Percentiles rank a stretch among this genome's conserved stretches.
Evolutionary conservation across 1,140 invertebrate species (phyloP).

Genomic region (Drosophila albomicans): DNA sequence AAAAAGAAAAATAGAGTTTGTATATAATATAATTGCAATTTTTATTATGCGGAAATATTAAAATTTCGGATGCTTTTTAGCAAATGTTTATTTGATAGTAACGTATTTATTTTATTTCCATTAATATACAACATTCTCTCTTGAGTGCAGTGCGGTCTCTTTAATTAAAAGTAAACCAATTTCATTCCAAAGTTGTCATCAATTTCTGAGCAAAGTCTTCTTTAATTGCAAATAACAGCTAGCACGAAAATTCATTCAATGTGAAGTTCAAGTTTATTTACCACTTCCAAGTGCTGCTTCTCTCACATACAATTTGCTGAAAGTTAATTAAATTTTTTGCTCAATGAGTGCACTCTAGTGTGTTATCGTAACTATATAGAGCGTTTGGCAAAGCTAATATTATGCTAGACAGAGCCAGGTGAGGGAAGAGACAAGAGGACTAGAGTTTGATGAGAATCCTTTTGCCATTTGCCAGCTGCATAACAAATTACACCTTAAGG

Average conservation of each 20-base stretch:
- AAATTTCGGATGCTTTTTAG: no score
- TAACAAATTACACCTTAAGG: constrained; percentile 70
- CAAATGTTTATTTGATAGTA: no score
- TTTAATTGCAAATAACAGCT: neutral
- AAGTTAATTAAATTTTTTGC: constrained; percentile 71
- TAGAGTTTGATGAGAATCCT: constrained; percentile 13
- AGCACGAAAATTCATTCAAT: neutral
- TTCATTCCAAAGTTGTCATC: neutral
- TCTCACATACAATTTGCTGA: constrained; percentile 26
- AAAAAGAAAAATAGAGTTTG: constrained; percentile 6
- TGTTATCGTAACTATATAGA: constrained; percentile 14
- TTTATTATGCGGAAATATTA: no score
- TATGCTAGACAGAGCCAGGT: constrained; percentile 12
- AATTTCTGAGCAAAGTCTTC: neutral
- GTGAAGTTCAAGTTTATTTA: constrained; percentile 26
- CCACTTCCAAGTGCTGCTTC: constrained; percentile 10
- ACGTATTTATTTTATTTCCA: neutral
- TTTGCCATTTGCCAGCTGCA: constrained; percentile 25
- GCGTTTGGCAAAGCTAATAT: constrained; percentile 55
- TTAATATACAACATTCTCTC: neutral
- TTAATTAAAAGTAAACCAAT: neutral
- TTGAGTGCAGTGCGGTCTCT: neutral
- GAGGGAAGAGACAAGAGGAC: neutral
- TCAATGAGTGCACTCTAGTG: constrained; percentile 56
- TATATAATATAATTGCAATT: no score